Evolutionary conservation across 2,113 vertebrate genomes (phyloP).

Genomic region (Thamnophis sirtalis): DNA sequence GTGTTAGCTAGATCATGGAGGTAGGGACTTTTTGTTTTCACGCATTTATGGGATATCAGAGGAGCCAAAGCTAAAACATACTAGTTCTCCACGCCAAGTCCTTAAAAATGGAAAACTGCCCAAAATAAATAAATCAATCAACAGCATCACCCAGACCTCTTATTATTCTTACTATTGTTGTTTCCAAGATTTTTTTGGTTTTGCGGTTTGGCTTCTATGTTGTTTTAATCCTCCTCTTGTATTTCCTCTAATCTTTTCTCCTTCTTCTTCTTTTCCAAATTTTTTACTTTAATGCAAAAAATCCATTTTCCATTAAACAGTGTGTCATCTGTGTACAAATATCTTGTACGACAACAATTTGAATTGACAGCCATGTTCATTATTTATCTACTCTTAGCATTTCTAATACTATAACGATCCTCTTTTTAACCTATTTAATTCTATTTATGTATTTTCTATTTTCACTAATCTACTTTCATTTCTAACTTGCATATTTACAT

Average conservation of each 20-base stretch:
- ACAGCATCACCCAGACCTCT: neutral
- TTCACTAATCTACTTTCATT: too few relatives aligned
- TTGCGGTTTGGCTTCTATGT: neutral
- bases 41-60: neutral
- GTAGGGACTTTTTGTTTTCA: neutral
- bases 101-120: neutral
- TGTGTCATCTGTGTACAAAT: too few relatives aligned
- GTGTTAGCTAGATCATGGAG: neutral
- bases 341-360: too few relatives aligned
- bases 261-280: too few relatives aligned
- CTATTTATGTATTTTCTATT: too few relatives aligned
- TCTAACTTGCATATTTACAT: too few relatives aligned
- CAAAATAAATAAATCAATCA: neutral
- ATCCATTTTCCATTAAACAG: too few relatives aligned
- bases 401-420: too few relatives aligned
- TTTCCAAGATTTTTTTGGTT: neutral
- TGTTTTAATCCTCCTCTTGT: neutral
- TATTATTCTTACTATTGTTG: neutral
- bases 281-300: too few relatives aligned
- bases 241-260: neutral
- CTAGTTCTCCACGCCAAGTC: neutral
- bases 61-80: neutral
- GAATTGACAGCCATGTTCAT: too few relatives aligned
- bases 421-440: too few relatives aligned
- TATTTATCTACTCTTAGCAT: too few relatives aligned